Evolutionary conservation across 2,113 vertebrate genomes (phyloP).

Genomic region (Elanoides forficatus): DNA sequence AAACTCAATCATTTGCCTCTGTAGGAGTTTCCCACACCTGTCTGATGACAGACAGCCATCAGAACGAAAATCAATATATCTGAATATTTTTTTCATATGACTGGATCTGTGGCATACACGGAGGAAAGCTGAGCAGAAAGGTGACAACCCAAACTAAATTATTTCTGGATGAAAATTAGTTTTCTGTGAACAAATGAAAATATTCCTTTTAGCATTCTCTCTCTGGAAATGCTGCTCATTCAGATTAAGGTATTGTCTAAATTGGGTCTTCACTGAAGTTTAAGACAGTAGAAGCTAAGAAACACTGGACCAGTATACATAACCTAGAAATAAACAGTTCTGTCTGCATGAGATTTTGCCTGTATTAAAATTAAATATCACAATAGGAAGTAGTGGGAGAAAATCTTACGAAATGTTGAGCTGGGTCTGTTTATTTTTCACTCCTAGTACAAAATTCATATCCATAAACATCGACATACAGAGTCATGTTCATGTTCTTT

Average conservation of each 20-base stretch:
- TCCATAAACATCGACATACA: neutral
- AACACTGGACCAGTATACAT: neutral
- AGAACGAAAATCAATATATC: conserved; percentile 25
- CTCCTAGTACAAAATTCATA: neutral
- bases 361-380: neutral
- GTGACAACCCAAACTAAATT: neutral
- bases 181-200: neutral
- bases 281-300: neutral
- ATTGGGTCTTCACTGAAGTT: neutral
- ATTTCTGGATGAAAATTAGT: neutral
- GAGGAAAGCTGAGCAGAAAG: neutral
- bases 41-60: neutral
- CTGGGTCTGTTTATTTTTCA: neutral
- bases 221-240: neutral
- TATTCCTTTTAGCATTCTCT: neutral
- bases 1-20: conserved; percentile 3
- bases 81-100: neutral
- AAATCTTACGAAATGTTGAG: neutral
- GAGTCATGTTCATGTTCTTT: neutral
- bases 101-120: neutral
- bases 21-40: neutral
- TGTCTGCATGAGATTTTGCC: neutral
- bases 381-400: neutral
- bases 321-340: neutral
- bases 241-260: neutral